Evolutionary conservation across 2,888 invertebrate species (phyloP), one percentile per base, ranked within the genome.

Genomic region (Drosophila ustulata): DNA sequence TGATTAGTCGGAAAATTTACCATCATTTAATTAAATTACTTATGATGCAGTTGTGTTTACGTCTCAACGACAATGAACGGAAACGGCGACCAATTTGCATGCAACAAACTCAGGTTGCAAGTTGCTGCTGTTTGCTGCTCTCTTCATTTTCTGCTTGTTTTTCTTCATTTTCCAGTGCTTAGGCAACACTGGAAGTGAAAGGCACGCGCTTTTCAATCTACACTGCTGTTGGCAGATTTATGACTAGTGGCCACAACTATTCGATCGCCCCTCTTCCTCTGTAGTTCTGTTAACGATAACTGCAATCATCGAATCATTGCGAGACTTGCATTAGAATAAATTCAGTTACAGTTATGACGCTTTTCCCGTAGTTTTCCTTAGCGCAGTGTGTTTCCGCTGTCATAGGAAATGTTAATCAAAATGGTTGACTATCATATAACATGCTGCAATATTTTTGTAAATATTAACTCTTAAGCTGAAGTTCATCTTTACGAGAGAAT

Each of bases 1-100:
- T 83, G 88, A 88, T 83, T 82, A 82, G 86, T 69, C 77, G 83
- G 83, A 77, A 88, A 83, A 88, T 85, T 82, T 85, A 66, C 83
- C 78, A 85, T 80, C 75, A 55, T 83, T 88, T 88, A 88, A 83
- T 83, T 77, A 83, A 85, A 79, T 88, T 88, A 75, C 73, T 77
- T 77, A 77, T 79, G 77, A 66, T 82, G 76, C 84, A 78, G 82
- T 73, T 55, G 41, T 53, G 76, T 77, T 75, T 85, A 75, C 80
- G 77, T 75, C 67, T 69, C 66, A 82, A 80, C 80, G 75, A 80
- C 86, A 77, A 75, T 77, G 77, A 88, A 77, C 88, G 88, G 88
- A 88, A 83, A 83, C 85, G 80, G 86, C 69, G 62, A 72, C 80
- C 86, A 75, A 83, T 83, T 83, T 83, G 83, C 82, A 82, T 82